Evolutionary conservation across 2,797 vertebrate genomes (phyloP), one percentile per base, ranked within the genome.

Genomic region (Sciurus vulgaris): DNA sequence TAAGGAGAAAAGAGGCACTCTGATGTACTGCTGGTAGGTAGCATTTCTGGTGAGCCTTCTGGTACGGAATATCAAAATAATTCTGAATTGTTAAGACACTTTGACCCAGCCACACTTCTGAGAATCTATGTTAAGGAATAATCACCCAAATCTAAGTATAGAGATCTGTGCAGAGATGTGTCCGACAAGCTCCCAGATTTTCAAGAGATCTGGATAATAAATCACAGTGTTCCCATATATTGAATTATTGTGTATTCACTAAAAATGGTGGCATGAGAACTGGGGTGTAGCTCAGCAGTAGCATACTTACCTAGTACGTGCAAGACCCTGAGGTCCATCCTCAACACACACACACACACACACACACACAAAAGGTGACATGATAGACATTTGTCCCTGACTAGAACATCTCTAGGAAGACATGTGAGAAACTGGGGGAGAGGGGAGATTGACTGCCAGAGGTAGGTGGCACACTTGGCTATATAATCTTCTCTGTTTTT

Each of bases 141-240:
- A 89, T 94, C 61, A 89, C 35, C 38, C 90, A 94, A 89, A 65
- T 92, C 49, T 95, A 65, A 20, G 26, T 59, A 72, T 3, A 67
- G 10, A 15, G 7, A 59, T 63, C 15, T 76, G 69, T 85, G 30
- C 35, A 90, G 38, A 79, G 44, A 20, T 47, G 72, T 76, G 13
- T 54, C 41, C 63, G 81, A 84, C 18, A 83, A 87, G 20, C 38
- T 76, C 41, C 18, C 33, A 0, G 17, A 41, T 54, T 69, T 67
- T 10, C 26, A 67, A 86, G 78, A 93, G 44, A 74, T 28, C 61
- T 87, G 17, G 72, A 70, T 89, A 86, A 41, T 86, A 76, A 82
- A 81, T 41, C 15, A 24, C 33, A 91, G 33, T 28, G 12, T 65
- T 41, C 15, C 5, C 41, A 74, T 35, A 33, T 18, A 69, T 44